Evolutionary conservation across 1,140 invertebrate species (phyloP).

Genomic region (Lysiphlebus fabarum): DNA sequence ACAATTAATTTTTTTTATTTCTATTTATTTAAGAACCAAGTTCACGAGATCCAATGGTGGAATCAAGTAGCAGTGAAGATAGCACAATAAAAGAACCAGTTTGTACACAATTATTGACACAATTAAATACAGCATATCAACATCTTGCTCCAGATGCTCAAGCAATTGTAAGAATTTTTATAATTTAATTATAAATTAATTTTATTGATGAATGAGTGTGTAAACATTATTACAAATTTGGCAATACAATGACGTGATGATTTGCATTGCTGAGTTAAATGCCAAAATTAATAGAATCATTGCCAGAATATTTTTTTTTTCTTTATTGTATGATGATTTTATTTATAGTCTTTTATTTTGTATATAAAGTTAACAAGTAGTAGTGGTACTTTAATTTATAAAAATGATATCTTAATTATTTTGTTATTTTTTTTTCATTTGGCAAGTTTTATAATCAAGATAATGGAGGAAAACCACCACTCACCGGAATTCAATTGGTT

Average conservation of each 20-base stretch:
- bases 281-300: background rate
- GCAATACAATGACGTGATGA: too few relatives aligned
- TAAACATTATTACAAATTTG: background rate
- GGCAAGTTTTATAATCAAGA: slow-evolving; percentile 58
- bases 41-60: slow-evolving; percentile 53
- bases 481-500: slow-evolving; percentile 57
- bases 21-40: slow-evolving; percentile 45
- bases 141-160: slow-evolving; percentile 54
- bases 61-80: slow-evolving; percentile 49
- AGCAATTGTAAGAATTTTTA: slow-evolving; percentile 43
- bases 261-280: too few relatives aligned
- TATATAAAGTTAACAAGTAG: too few relatives aligned
- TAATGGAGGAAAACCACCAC: slow-evolving; percentile 55
- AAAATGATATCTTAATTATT: too few relatives aligned
- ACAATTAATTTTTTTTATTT: background rate
- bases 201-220: background rate
- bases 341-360: too few relatives aligned
- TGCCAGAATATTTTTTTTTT: background rate
- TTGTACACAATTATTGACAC: slow-evolving; percentile 51
- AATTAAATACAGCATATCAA: slow-evolving; percentile 52
- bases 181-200: background rate
- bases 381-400: too few relatives aligned
- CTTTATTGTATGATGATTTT: background rate
- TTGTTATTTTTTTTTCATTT: too few relatives aligned
- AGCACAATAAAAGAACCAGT: slow-evolving; percentile 52